Evolutionary conservation across 1,140 invertebrate species (phyloP).

Genomic region (Drosophila albomicans): DNA sequence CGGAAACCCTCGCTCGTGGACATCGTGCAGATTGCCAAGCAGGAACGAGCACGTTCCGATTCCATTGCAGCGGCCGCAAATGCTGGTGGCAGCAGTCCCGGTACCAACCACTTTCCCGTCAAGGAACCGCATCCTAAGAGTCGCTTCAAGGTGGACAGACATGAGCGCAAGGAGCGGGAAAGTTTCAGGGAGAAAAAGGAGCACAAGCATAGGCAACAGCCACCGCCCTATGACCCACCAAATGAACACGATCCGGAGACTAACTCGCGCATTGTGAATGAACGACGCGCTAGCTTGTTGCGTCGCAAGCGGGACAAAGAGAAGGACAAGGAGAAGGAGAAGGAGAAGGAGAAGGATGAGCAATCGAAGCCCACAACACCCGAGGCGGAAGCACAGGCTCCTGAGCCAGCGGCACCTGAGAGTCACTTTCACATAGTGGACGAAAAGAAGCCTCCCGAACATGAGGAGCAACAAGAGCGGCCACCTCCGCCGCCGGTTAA

Average conservation of each 20-base stretch:
- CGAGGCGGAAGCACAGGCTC: slow-evolving; percentile 25
- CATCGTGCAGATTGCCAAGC: slow-evolving; percentile 83
- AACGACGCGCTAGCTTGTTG: slow-evolving; percentile 73
- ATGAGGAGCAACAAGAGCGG: slow-evolving; percentile 41
- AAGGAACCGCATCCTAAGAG: slow-evolving; percentile 71
- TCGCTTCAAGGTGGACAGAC: slow-evolving; percentile 72
- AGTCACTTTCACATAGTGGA: slow-evolving; percentile 73
- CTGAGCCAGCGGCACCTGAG: slow-evolving; percentile 41
- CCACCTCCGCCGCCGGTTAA: slow-evolving; percentile 16
- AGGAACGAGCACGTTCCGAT: slow-evolving; percentile 67
- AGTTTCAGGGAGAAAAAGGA: slow-evolving; percentile 62
- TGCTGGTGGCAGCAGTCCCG: slow-evolving; percentile 15
- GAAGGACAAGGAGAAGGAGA: not conserved
- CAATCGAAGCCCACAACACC: slow-evolving; percentile 25
- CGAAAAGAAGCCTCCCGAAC: slow-evolving; percentile 60
- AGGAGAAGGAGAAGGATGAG: slow-evolving; percentile 32
- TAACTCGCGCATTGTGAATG: slow-evolving; percentile 77
- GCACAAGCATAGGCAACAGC: slow-evolving; percentile 37
- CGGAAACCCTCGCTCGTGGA: slow-evolving; percentile 80
- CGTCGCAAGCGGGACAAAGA: slow-evolving; percentile 51
- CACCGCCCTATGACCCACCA: slow-evolving; percentile 49
- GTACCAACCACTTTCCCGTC: slow-evolving; percentile 51
- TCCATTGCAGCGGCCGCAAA: slow-evolving; percentile 59
- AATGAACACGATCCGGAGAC: slow-evolving; percentile 80
- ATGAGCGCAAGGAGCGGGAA: slow-evolving; percentile 57